Evolutionary conservation across 2,113 vertebrate genomes (phyloP).

Genomic region (Acanthisitta chloris): DNA sequence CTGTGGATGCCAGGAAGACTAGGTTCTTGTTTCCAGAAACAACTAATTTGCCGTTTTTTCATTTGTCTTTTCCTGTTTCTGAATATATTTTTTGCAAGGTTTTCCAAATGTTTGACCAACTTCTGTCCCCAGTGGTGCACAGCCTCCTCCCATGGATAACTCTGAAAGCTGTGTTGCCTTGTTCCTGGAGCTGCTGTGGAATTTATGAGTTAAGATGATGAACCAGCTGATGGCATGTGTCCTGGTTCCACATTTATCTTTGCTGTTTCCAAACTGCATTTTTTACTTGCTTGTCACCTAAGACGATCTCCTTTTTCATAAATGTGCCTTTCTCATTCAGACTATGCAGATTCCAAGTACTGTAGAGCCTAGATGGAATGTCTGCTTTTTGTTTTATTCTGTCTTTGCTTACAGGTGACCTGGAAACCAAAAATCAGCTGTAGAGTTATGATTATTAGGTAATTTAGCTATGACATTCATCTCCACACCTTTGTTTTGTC

Average conservation of each 20-base stretch:
- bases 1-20: not conserved
- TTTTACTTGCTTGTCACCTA: not conserved
- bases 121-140: not conserved
- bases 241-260: not conserved
- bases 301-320: not conserved
- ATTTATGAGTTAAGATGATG: not conserved
- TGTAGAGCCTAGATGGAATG: not conserved
- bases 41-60: not conserved
- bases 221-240: not conserved
- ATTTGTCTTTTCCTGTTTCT: not conserved
- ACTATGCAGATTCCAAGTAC: not conserved
- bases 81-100: not conserved
- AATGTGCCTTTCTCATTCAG: not conserved
- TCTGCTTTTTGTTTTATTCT: not conserved
- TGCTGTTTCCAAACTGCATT: not conserved
- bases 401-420: not conserved
- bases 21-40: not conserved
- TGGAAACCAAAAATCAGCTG: not conserved
- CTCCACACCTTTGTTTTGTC: not conserved
- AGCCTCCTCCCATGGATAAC: not conserved
- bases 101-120: not conserved
- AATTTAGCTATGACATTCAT: not conserved
- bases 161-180: not conserved
- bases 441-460: not conserved
- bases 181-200: not conserved